Base-by-base conservation (phyloP, 1,140 invertebrate genomes). In the Oncopodura yosiiana region DNA sequence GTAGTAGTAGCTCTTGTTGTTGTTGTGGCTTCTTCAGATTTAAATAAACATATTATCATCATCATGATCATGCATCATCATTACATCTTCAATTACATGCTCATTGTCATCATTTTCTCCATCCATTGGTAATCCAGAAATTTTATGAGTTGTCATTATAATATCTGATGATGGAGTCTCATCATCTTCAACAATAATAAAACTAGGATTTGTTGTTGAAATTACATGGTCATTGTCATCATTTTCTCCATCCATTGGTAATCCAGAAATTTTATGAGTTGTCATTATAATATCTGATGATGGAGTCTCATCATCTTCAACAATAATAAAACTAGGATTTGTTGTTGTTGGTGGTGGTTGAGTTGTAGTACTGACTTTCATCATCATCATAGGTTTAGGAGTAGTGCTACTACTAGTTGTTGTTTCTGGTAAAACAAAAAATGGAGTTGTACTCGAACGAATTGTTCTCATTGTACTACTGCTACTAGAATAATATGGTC, bases 81-180 rank as follows among this genome's bases (percentile, higher is more conserved):
- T 39, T 12, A n/a, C 48, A 3, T 52, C 49, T 26, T 58, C 56
- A 11, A 34, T 48, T 26, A 54, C 57, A 1, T 18, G 2, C 21
- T 54, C 57, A 4, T 24, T 36, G 2, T 48, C 45, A 18, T 18
- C 16, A 37, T 55, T 54, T 8, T 60, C n/a, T n/a, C n/a, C 58
- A 23, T 58, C 56, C 16, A 41, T 42, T 18, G 48, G 61, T 14
- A 55, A 56, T 52, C 41, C 57, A 8, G 49, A 34, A 11, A 55
- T 23, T 43, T 42, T 50, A 26, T 36, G 41, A n/a, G 56, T 39
- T 14, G 49, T 19, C 34, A 23, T 12, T 34, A 18, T 27, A 46
- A 19, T 5, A 41, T 16, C 30, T 26, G 21, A 19, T 18, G 37
- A 16, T 16, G 23, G 39, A 26, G 18, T 19, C 2, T n/a, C 11